Evolutionary conservation across 64 coral and sea anemone species (phyloP), one percentile per base, ranked within the genome.

Genomic region (Cladopsammia gracilis): DNA sequence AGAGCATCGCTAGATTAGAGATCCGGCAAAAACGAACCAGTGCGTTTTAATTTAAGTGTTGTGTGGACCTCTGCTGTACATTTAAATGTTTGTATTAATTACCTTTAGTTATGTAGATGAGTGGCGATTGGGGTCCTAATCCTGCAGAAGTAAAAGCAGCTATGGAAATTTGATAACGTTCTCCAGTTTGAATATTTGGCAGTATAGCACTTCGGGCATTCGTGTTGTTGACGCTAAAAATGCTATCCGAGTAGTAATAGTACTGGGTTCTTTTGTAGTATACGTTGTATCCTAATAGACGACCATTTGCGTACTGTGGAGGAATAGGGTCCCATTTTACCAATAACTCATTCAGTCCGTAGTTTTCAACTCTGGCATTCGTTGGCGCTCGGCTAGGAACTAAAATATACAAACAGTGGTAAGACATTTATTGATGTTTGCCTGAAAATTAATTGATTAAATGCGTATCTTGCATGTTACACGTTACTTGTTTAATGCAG

Each of bases 311-410:
- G 75, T 77, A 77, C 20, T 24, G 19, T 5, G 7, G 7, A 57
- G 75, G 75, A 8, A 77, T 5, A 4, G 75, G 75, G 53, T 58
- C 48, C 75, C 75, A 77, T 8, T 12, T 7, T 0, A 77, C 48
- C 49, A 57, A 24, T 3, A 77, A 14, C 18, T 77, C 48, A 57
- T 77, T 77, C 49, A 77, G 16, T 8, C 50, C 50, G 23, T 77
- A 48, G 51, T 14, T 77, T 57, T 16, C 50, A 16, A 23, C 75
- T 24, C n/a, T 45, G 10, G 57, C 49, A 25, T 77, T 77, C 51
- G 75, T 12, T 3, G 75, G 75, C 8, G 75, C 75, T 25, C 75
- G 75, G 20, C 75, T 77, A 18, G 75, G 75, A 77, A 77, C 75
- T 77, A 13, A 24, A 7, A 77, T 18, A 46, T 46, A 18, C 46